These are phyloP conservation scores for Eugnorisma glareosa DNA, from an alignment of 2,888 invertebrate genomes.

Conservation along the genomic window DNA sequence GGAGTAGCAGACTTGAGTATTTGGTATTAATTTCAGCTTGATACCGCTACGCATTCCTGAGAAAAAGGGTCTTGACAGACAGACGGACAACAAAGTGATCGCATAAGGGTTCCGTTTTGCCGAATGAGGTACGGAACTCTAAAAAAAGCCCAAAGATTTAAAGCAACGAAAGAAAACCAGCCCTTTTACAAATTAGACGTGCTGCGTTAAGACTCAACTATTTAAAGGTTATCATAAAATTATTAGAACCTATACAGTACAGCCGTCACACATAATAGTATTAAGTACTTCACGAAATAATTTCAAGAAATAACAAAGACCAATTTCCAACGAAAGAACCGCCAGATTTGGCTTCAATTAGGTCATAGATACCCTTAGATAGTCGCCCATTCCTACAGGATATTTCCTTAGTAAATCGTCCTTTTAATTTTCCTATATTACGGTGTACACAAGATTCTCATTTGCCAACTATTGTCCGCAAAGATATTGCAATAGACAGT, in stretches of 20 bases:
- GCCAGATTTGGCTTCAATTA: background rate
- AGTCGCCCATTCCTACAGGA: background rate
- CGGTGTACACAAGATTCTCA: constrained; percentile 21
- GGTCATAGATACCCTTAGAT: background rate
- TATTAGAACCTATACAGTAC: no score
- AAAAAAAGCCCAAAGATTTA: background rate
- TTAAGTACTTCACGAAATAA: background rate
- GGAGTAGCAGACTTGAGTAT: no score
- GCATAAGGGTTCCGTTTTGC: no score
- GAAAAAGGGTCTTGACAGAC: no score
- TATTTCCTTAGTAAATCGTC: background rate
- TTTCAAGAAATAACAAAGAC: background rate
- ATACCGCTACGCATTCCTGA: no score
- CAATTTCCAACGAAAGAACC: background rate
- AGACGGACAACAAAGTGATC: no score
- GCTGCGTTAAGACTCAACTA: background rate
- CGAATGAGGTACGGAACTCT: no score
- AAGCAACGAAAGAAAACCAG: background rate
- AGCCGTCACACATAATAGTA: background rate
- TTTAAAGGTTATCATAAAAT: background rate
- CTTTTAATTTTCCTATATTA: background rate
- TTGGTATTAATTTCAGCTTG: no score
- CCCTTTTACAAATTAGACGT: background rate
- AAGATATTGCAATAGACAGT: constrained; percentile 34
- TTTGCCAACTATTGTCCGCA: constrained; percentile 32